Base-by-base conservation (phyloP, 1,140 invertebrate species). In the Doryteuthis pealeii region DNA sequence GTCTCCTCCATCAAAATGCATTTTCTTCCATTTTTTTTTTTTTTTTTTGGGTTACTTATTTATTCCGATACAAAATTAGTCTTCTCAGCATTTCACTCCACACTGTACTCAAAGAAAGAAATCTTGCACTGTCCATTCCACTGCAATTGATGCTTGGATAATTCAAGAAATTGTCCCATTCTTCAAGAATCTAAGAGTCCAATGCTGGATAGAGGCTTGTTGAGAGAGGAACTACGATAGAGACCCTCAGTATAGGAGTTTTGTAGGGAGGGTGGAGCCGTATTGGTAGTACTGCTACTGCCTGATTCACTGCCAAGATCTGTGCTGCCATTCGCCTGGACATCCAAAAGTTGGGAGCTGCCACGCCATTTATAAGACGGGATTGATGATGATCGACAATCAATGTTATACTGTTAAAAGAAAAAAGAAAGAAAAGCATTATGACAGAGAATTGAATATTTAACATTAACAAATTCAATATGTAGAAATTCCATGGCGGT, bases 401-500 rank as follows among this genome's bases (percentile, higher is more conserved):
- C 85, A 54, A 87, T 86, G 76, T 84, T 86, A 76, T 83, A 87
- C 86, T 87, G 81, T 10, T 80, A 82, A 45, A 70, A 70, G 62
- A 71, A 40, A 75, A 66, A 70, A 8, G 40, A 40, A 2, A n/a
- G 2, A 58, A 49, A 15, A 10, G 12, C n/a, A n/a, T n/a, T n/a
- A n/a, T n/a, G n/a, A n/a, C n/a, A n/a, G n/a, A n/a, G n/a, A n/a
- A n/a, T n/a, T 15, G 49, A 18, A 72, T 66, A 54, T 31, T 70
- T n/a, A 30, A 6, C n/a, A 28, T 18, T 67, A 45, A 0, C 26
- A 62, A 0, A 68, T 2, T 28, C 8, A 67, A 74, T 18, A 65
- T 45, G 70, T 72, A 31, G 26, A 49, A 0, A 73, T 54, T 18
- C 18, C 30, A 18, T 43, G 18, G 15, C 35, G 32, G 66, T 32